These are phyloP conservation scores for Cephus cinctus DNA, from an alignment of 1,140 invertebrate genomes.

Conservation along the genomic window DNA sequence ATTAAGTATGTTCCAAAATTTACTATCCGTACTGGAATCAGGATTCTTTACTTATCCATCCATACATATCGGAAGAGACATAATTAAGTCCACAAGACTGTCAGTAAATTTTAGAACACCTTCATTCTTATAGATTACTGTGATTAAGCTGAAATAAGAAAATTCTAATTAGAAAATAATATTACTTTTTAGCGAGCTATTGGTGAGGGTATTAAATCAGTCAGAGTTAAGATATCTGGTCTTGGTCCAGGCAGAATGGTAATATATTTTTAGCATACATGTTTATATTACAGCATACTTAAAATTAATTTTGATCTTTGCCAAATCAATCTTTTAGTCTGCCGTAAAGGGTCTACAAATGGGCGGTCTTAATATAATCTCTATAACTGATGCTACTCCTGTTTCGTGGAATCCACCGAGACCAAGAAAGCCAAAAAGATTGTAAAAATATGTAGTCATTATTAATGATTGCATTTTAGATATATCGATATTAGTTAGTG, in stretches of 20 bases:
- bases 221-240: constrained; percentile 76
- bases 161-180: background rate
- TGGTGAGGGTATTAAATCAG: constrained; percentile 69
- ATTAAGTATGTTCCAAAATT: no score
- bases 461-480: no score
- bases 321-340: constrained; percentile 59
- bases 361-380: constrained; percentile 84
- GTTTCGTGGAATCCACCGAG: constrained; percentile 77
- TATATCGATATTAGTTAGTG: no score
- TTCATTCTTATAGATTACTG: no score
- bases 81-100: no score
- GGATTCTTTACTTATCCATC: no score
- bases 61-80: no score
- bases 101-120: no score
- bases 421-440: constrained; percentile 71
- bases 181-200: constrained; percentile 68
- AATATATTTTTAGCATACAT: constrained; percentile 25
- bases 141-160: no score
- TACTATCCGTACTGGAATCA: no score
- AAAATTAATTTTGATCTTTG: constrained; percentile 15
- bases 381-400: constrained; percentile 84
- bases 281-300: constrained; percentile 6
- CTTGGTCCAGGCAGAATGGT: constrained; percentile 88
- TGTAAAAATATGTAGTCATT: no score
- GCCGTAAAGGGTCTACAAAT: constrained; percentile 92